Conservation (phyloP, 2,797 vertebrate genomes). For the Brachymystax lenok region DNA sequence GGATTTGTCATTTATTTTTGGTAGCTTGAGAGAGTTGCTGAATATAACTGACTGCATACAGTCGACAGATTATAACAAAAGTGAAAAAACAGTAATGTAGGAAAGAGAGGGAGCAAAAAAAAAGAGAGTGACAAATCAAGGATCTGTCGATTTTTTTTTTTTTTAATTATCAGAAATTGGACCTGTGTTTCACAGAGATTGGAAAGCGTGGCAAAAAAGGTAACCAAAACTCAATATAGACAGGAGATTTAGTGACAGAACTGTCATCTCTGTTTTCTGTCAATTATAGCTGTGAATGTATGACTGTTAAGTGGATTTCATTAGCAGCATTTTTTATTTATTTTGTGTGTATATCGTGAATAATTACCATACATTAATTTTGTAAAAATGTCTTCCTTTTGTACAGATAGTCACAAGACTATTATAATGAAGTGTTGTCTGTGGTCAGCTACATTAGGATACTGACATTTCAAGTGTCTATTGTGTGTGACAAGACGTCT, state of each 20-base stretch:
- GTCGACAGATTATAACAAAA: conserved; percentile 62
- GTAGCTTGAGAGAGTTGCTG: conserved; percentile 42
- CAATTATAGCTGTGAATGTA: conserved; percentile 11
- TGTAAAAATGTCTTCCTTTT: background rate
- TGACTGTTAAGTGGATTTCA: background rate
- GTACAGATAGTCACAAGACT: too few species aligned
- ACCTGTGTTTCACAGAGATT: background rate
- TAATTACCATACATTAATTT: background rate
- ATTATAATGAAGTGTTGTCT: too few species aligned
- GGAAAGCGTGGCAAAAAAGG: background rate
- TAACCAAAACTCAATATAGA: background rate
- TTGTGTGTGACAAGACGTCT: background rate
- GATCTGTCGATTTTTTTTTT: conserved; percentile 18
- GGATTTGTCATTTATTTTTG: background rate
- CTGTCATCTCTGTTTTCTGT: conserved; percentile 6
- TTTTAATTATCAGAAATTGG: background rate
- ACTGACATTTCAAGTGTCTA: background rate
- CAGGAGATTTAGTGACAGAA: background rate
- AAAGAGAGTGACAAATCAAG: background rate
- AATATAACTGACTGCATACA: conserved; percentile 47
- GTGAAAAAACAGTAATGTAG: conserved; percentile 65
- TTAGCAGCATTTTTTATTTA: background rate
- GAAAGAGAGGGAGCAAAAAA: conserved; percentile 21
- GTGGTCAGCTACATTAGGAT: too few species aligned
- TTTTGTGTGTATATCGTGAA: background rate